Base-by-base conservation (phyloP, 2,888 invertebrate genomes). In the Epinotia bilunana region DNA sequence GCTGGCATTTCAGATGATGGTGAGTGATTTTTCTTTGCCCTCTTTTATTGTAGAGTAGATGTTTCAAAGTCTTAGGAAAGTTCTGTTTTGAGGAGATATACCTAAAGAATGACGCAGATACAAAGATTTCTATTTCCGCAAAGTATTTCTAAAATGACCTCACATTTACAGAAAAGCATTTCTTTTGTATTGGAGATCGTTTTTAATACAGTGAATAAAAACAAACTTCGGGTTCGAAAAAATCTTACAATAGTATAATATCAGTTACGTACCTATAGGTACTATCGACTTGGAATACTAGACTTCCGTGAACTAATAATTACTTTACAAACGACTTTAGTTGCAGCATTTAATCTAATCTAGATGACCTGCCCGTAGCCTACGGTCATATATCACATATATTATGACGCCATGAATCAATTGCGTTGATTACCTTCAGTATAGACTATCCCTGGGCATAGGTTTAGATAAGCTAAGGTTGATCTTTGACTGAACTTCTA, bases 1-100 rank as follows among this genome's bases (percentile, higher is more conserved):
- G 93, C 94, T 82, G 94, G 93, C 70, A 94, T 94, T 82, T 80
- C 85, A 80, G 94, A 94, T 80, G 93, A 94, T 88, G 93, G 93
- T 93, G 61, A 92, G 93, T 91, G n/a, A 39, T 20, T 33, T 71
- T 9, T 39, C 39, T 39, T 39, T 39, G 39, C 9, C 0, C 68
- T 74, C 49, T 63, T 60, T 53, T 7, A 28, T 46, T 46, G 2
- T 12, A 7, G 7, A 39, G 9, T 39, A 9, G 7, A 9, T 39
- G 39, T 33, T 7, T 33, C 6, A 33, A 33, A 33, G 33, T 33
- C 6, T 33, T 33, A 33, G 33, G 6, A 33, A 39, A 39, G 39
- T 39, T 39, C 1, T 0, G 9, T 39, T 39, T 39, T 39, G 39
- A 39, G 9, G 39, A 39, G 39, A 6, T 7, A 28, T 28, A 39